Evolutionary conservation across 2,113 vertebrate species (phyloP).

Genomic region (Aptenodytes patagonicus): DNA sequence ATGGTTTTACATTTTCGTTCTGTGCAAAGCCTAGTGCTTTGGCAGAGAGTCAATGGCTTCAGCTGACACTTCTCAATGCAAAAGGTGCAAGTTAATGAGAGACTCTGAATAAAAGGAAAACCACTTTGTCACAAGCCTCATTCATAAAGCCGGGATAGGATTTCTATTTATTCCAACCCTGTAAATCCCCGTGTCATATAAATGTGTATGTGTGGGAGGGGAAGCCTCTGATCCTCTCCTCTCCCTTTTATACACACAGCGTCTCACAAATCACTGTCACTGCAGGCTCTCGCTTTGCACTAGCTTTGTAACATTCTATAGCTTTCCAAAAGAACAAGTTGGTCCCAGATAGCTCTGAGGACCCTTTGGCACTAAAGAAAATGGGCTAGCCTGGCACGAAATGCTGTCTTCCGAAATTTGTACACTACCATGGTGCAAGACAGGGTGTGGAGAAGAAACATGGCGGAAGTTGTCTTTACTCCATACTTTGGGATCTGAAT

Average conservation of each 20-base stretch:
- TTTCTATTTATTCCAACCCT: slow-evolving; percentile 33
- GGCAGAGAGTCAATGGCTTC: slow-evolving; percentile 48
- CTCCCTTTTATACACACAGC: not conserved
- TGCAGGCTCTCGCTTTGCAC: not conserved
- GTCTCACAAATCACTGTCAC: not conserved
- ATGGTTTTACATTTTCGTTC: slow-evolving; percentile 8
- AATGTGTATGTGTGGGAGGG: not conserved
- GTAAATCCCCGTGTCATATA: slow-evolving; percentile 2
- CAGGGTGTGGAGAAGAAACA: not conserved
- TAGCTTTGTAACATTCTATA: not conserved
- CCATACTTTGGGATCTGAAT: not conserved
- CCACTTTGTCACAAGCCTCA: slow-evolving; percentile 14
- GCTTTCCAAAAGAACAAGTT: slow-evolving; percentile 14
- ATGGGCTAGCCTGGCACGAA: not conserved
- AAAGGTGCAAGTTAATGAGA: slow-evolving; percentile 55
- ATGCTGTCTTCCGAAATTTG: not conserved
- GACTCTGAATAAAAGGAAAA: slow-evolving; percentile 21
- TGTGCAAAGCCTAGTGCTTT: slow-evolving; percentile 16
- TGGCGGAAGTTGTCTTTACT: not conserved
- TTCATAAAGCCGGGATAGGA: not conserved
- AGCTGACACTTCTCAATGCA: slow-evolving; percentile 41
- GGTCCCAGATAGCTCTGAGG: not conserved
- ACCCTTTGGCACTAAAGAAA: not conserved
- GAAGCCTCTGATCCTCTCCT: slow-evolving; percentile 4
- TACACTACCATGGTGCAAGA: not conserved